These are phyloP conservation scores for Syngnathus rostellatus DNA, from an alignment of 2,797 vertebrate species.

Conservation along the genomic window DNA sequence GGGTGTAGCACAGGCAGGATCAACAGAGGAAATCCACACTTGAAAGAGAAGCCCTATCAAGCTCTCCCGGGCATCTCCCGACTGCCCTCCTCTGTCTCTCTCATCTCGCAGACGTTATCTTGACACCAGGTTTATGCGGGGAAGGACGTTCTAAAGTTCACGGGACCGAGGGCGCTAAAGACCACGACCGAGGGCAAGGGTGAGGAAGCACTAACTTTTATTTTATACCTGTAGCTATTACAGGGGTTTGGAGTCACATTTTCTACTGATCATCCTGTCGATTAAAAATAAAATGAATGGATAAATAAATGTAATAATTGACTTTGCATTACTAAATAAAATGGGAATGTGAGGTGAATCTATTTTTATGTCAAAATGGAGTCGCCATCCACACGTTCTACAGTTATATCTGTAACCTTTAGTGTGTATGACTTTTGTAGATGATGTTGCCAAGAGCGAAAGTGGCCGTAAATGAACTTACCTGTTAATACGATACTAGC, in stretches of 20 bases:
- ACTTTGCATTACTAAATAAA: too few species aligned
- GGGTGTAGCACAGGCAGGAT: slow-evolving; percentile 26
- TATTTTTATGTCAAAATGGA: too few species aligned
- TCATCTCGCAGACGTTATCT: slow-evolving; percentile 33
- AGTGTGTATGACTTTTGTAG: too few species aligned
- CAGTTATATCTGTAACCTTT: too few species aligned
- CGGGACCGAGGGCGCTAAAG: slow-evolving; percentile 32
- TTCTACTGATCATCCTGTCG: not conserved
- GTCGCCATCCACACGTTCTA: too few species aligned
- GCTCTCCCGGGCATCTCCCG: slow-evolving; percentile 48
- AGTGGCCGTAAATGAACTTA: too few species aligned
- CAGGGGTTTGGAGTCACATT: not conserved
- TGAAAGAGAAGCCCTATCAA: slow-evolving; percentile 67
- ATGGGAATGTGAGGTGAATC: too few species aligned
- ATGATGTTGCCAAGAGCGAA: too few species aligned
- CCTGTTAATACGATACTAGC: too few species aligned
- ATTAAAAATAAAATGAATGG: too few species aligned
- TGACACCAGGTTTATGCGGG: slow-evolving; percentile 45
- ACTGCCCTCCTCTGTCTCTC: slow-evolving; percentile 26
- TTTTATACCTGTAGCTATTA: not conserved
- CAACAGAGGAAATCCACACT: slow-evolving; percentile 67
- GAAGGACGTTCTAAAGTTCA: slow-evolving; percentile 58
- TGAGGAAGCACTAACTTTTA: slow-evolving; percentile 18
- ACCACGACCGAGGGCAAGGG: slow-evolving; percentile 13
- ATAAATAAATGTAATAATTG: too few species aligned